These are phyloP conservation scores for Diorhabda sublineata DNA, from an alignment of 1,140 invertebrate genomes.

Conservation along the genomic window DNA sequence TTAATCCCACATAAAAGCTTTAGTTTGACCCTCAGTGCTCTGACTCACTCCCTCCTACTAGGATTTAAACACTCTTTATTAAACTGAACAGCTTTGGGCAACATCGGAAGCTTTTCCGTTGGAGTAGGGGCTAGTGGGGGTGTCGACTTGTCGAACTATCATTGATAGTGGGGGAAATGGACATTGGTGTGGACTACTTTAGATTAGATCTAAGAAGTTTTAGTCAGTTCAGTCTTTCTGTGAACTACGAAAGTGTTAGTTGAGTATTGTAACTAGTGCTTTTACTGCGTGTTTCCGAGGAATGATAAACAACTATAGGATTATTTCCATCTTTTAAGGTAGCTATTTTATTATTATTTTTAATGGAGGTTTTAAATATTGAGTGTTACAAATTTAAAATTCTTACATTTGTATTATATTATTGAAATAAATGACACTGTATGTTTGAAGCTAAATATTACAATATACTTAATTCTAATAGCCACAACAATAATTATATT, in stretches of 20 bases:
- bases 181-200: not conserved
- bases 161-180: conserved; percentile 27
- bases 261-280: not conserved
- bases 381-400: no score
- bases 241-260: not conserved
- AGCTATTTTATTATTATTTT: no score
- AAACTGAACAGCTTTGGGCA: conserved; percentile 23
- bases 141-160: conserved; percentile 22
- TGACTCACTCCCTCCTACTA: conserved; percentile 5
- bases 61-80: conserved; percentile 16
- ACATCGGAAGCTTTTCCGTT: conserved; percentile 15
- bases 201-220: not conserved
- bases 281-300: not conserved
- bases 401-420: no score
- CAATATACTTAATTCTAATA: no score
- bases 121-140: conserved; percentile 25
- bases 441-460: no score
- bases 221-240: not conserved
- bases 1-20: conserved; percentile 26
- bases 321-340: not conserved
- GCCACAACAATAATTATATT: no score
- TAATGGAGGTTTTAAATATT: no score
- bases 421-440: no score
- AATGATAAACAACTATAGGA: not conserved
- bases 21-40: not conserved